Evolutionary conservation across 2,113 vertebrate genomes (phyloP), one percentile per base, ranked within the genome.

Genomic region (Kryptolebias marmoratus): DNA sequence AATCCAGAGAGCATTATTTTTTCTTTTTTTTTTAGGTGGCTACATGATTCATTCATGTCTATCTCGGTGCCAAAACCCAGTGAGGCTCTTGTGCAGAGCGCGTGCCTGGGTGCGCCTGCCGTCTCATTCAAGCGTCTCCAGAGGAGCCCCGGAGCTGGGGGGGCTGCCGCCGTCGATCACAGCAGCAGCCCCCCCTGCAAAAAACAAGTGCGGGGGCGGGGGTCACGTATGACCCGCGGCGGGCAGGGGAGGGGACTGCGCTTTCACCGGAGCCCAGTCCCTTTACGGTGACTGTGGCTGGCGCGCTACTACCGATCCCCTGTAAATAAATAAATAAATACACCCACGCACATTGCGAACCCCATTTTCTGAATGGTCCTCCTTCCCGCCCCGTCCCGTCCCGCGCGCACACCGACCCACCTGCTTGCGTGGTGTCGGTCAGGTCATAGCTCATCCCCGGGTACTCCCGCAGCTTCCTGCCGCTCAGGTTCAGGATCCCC

Each of bases 391-490:
- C 8, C 39, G 1, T 9, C 39, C 9, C 22, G 22, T 22, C 22
- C 5, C 36, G 9, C 39, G 63, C 56, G 50, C 57, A 28, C 61
- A 22, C 2, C 22, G 1, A 88, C 94, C 83, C 94, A 98, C 97
- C 97, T 94, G 96, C 96, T 93, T 96, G 96, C 72, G 94, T 97
- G 49, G 97, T 98, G 86, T 98, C 97, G 66, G 96, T 96, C 71
- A 98, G 95, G 88, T 98, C 97, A 84, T 95, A 97, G 92, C 92
- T 95, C 75, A 94, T 86, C 64, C 95, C 94, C 27, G 97, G 96
- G 88, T 97, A 98, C 76, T 98, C 97, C 82, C 96, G 94, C 89
- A 98, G 96, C 90, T 96, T 98, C 89, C 96, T 94, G n/a, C 96
- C 97, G 91, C 96, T 97, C 82, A 98, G 95, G 90, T 96, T 96